These are phyloP conservation scores for Callimorpha dominula DNA, from an alignment of 2,888 invertebrate species.

Conservation along the genomic window DNA sequence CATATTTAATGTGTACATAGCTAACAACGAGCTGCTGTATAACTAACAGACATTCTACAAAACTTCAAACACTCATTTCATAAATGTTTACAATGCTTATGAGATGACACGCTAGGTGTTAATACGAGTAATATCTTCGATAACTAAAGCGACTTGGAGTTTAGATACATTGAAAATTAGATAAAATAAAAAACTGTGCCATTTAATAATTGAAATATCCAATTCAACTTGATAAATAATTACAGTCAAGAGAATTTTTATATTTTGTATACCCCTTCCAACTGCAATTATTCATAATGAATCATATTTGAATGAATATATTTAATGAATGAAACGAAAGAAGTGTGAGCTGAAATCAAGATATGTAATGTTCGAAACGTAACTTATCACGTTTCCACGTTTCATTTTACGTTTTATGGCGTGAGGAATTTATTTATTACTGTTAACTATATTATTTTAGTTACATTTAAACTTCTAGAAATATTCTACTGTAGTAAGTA, in stretches of 20 bases:
- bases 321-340: too few relatives aligned
- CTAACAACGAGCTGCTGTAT: slow-evolving; percentile 26
- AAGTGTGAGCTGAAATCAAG: too few relatives aligned
- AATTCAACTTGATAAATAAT: neutral
- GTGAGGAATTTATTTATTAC: too few relatives aligned
- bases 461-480: too few relatives aligned
- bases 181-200: neutral
- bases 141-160: neutral
- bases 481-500: too few relatives aligned
- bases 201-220: neutral
- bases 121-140: too few relatives aligned
- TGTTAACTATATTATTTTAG: too few relatives aligned
- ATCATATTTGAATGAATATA: neutral
- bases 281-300: neutral
- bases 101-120: neutral
- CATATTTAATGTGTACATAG: slow-evolving; percentile 50
- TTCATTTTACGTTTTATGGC: too few relatives aligned
- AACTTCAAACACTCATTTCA: slow-evolving; percentile 16
- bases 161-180: neutral
- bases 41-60: slow-evolving; percentile 21
- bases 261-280: neutral
- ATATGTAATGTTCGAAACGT: too few relatives aligned
- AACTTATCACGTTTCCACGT: too few relatives aligned
- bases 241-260: neutral
- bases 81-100: neutral